A percentile compares a stretch with the other conserved stretches of the same genome.
Conservation (phyloP, 2,888 invertebrate species). For the Eudemis profundana region DNA sequence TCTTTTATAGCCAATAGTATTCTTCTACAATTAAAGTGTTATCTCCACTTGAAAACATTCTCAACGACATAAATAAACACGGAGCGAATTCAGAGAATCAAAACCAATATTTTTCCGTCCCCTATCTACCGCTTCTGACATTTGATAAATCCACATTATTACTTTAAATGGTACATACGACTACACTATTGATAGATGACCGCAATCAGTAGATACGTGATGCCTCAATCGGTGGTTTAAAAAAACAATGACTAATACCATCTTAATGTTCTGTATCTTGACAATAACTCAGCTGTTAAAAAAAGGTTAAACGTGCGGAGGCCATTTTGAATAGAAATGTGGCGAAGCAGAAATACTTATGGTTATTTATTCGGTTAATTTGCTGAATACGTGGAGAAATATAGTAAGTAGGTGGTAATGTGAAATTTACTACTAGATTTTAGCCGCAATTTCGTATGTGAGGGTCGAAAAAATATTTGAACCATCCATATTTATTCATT, state of each 20-base stretch:
- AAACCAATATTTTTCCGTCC: conserved; percentile 29
- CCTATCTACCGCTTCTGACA: conserved; percentile 36
- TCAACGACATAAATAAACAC: conserved; percentile 11
- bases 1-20: no score
- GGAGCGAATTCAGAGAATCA: conserved; percentile 9
- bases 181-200: conserved; percentile 38
- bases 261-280: conserved; percentile 35
- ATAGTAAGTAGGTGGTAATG: no score
- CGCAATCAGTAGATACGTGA: conserved; percentile 38
- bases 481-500: no score
- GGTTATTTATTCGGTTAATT: conserved; percentile 2
- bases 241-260: conserved; percentile 34
- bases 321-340: conserved; percentile 23
- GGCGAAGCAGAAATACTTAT: background rate
- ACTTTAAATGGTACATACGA: conserved; percentile 34
- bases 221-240: conserved; percentile 36
- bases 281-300: conserved; percentile 36
- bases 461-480: no score
- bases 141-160: conserved; percentile 38
- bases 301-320: conserved; percentile 27
- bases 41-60: background rate
- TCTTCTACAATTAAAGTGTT: no score
- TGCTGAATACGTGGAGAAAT: background rate
- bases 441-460: no score
- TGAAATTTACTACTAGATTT: no score